Conservation (phyloP, 2,113 vertebrate genomes). For the Tachycineta bicolor region DNA sequence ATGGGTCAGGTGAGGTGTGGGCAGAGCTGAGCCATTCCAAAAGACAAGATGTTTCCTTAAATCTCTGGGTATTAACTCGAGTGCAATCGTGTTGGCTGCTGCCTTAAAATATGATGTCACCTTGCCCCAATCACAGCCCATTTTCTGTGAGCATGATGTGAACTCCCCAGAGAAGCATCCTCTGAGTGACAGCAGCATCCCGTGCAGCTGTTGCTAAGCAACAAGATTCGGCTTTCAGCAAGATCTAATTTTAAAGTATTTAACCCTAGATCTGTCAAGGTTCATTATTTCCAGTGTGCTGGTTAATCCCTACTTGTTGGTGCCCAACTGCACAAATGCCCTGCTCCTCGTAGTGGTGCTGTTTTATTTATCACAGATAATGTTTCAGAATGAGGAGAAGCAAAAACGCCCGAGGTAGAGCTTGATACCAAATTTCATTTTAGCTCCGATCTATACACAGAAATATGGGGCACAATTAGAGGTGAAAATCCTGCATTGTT, state of each 20-base stretch:
- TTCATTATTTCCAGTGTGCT: constrained; percentile 32
- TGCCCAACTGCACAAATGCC: neutral
- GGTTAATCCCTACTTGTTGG: constrained; percentile 28
- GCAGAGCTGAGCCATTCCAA: neutral
- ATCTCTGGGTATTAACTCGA: neutral
- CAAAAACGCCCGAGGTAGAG: neutral
- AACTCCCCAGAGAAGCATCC: constrained; percentile 65
- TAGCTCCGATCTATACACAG: neutral
- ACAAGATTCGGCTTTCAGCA: constrained; percentile 67
- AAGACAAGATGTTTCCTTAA: neutral
- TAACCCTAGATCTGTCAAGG: constrained; percentile 73
- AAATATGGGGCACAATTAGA: neutral
- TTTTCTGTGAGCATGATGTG: constrained; percentile 42
- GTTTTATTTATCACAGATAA: neutral
- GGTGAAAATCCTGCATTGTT: neutral
- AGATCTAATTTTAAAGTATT: constrained; percentile 76
- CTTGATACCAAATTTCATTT: neutral
- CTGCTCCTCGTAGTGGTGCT: neutral
- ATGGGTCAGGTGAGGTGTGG: neutral
- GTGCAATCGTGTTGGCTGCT: neutral
- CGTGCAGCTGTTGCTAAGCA: constrained; percentile 73
- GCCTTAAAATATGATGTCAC: constrained; percentile 77
- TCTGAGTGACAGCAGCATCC: constrained; percentile 75
- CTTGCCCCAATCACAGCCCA: constrained; percentile 75
- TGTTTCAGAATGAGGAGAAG: neutral